Evolutionary conservation across 2,888 invertebrate species (phyloP), one percentile per base, ranked within the genome.

Genomic region (Apodemia mormo): DNA sequence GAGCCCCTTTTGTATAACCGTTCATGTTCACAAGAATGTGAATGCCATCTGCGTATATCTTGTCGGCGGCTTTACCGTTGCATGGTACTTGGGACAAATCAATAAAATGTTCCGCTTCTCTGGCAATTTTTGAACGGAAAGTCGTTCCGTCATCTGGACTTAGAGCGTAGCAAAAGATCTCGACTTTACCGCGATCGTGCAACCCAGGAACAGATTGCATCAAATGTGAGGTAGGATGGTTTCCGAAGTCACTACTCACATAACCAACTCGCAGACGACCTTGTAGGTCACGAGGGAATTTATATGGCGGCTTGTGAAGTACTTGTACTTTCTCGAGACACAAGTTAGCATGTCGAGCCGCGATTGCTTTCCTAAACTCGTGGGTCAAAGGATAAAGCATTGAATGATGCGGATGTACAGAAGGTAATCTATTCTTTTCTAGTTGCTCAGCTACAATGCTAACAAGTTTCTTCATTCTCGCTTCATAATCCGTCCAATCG

Each of bases 11-110:
- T 0, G 99, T 99, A 84, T 99, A 99, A 0, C 99, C 99, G 85
- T 99, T 99, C 99, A 99, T 99, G 88, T 99, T 99, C 3, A 99
- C 98, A 68, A 99, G 94, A 85, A 99, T 97, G 84, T 99, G 97
- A 83, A 99, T 98, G 40, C 99, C 99, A 87, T 99, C 99, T 2
- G 95, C 92, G 85, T 98, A 96, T 75, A 99, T 99, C 77, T 97
- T 96, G 88, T 99, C 99, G 0, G 99, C 99, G 0, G 99, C 99
- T 91, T 99, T 98, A 2, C 99, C 99, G 88, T 99, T 99, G 90
- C 99, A 99, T 0, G 97, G 96, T 61, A 98, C 94, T 86, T 96
- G 96, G 0, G 99, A 99, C 66, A 99, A 92, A 89, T 99, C 99
- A 69, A 98, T 95, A 84, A 99, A 99, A 86, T 99, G 99, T 87